Evolutionary conservation across 2,888 invertebrate species (phyloP).

Genomic region (Gastrophysa polygoni): DNA sequence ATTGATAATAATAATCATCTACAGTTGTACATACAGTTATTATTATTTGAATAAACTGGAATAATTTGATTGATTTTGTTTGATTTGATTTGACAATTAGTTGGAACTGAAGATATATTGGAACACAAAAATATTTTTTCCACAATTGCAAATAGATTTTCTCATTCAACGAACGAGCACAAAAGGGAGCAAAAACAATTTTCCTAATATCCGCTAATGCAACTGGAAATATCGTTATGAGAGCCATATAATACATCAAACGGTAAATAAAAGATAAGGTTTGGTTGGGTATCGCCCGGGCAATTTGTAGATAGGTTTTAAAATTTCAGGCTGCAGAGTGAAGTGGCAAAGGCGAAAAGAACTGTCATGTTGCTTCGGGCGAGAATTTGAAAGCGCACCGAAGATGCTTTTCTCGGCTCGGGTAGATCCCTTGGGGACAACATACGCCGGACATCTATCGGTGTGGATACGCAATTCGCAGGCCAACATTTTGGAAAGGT

Average conservation of each 20-base stretch:
- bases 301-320: slow-evolving; percentile 51
- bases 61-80: too few species aligned
- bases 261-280: slow-evolving; percentile 43
- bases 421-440: slow-evolving; percentile 23
- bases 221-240: slow-evolving; percentile 19
- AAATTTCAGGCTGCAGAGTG: slow-evolving; percentile 51
- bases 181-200: neutral
- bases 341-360: slow-evolving; percentile 39
- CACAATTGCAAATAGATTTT: neutral
- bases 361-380: slow-evolving; percentile 51
- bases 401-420: slow-evolving; percentile 28
- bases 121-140: too few species aligned
- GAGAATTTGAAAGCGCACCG: slow-evolving; percentile 39
- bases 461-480: neutral
- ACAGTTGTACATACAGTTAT: too few species aligned
- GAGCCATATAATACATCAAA: slow-evolving; percentile 27
- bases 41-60: too few species aligned
- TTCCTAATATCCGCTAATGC: neutral
- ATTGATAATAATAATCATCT: too few species aligned
- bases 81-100: too few species aligned
- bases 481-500: neutral
- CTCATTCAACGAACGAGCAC: neutral
- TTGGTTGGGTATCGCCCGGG: slow-evolving; percentile 44
- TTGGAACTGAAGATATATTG: too few species aligned
- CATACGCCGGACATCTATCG: slow-evolving; percentile 22